These are phyloP conservation scores for Tupaia chinensis DNA, from an alignment of 2,113 vertebrate species.

Conservation along the genomic window DNA sequence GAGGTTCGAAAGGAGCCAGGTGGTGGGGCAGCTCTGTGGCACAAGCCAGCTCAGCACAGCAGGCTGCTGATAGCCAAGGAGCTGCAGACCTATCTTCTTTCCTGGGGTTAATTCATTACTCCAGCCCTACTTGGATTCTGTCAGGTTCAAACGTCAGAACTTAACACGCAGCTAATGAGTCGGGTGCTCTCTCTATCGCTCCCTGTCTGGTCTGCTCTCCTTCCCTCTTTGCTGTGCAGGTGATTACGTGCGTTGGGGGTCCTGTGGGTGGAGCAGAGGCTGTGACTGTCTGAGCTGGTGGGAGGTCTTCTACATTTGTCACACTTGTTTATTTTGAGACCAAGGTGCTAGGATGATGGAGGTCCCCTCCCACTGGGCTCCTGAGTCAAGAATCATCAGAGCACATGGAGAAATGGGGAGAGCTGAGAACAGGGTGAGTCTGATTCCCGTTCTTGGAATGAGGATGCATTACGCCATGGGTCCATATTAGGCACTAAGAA, in stretches of 20 bases:
- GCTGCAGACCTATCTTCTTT: conserved; percentile 42
- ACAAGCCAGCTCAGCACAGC: neutral
- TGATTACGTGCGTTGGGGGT: neutral
- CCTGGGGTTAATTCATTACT: neutral
- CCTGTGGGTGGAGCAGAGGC: neutral
- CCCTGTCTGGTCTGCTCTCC: neutral
- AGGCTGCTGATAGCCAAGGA: conserved; percentile 64
- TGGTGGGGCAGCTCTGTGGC: conserved; percentile 21
- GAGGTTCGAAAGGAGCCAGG: conserved; percentile 10
- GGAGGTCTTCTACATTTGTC: neutral
- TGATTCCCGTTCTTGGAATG: neutral
- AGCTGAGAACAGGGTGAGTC: neutral
- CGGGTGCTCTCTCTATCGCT: conserved; percentile 7
- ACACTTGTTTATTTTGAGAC: neutral
- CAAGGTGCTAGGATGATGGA: neutral
- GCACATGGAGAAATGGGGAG: neutral
- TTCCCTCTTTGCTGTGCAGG: neutral
- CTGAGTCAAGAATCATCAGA: neutral
- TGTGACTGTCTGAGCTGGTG: rapidly evolving
- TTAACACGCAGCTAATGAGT: conserved; percentile 29
- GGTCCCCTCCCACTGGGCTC: neutral
- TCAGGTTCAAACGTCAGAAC: conserved; percentile 16
- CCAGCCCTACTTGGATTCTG: neutral
- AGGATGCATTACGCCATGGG: neutral
- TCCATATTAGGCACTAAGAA: neutral